Evolutionary conservation across 1,140 invertebrate species (phyloP).

Genomic region (Pseudomyrmex dendroicus): DNA sequence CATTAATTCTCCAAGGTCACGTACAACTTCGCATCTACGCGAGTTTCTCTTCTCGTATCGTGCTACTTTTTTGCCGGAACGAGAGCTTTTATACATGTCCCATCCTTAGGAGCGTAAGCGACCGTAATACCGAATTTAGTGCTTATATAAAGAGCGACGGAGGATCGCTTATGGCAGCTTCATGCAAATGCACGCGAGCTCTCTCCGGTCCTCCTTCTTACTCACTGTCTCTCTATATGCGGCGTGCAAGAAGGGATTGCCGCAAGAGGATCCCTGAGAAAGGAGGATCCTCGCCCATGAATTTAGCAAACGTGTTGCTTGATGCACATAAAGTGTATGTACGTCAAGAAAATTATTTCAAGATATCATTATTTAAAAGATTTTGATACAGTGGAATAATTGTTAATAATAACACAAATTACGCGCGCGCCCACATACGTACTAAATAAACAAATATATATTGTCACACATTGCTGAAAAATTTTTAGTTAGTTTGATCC

Average conservation of each 20-base stretch:
- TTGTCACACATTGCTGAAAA: no score
- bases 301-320: neutral
- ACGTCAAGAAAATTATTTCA: neutral
- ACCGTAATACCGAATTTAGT: constrained; percentile 70
- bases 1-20: constrained; percentile 58
- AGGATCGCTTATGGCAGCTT: constrained; percentile 69
- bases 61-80: constrained; percentile 7
- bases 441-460: no score
- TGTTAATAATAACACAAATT: no score
- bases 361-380: constrained; percentile 1
- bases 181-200: constrained; percentile 64
- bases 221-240: constrained; percentile 50
- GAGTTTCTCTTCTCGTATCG: constrained; percentile 36
- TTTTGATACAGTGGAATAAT: neutral
- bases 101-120: constrained; percentile 8
- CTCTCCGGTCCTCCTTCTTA: constrained; percentile 49
- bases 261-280: constrained; percentile 18
- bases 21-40: constrained; percentile 31
- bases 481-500: no score
- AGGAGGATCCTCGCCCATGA: neutral
- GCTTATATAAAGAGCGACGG: constrained; percentile 69
- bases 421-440: no score
- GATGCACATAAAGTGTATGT: neutral
- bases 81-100: constrained; percentile 44
- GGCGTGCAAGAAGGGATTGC: constrained; percentile 1